Evolutionary conservation across 2,888 invertebrate species (phyloP), one percentile per base, ranked within the genome.

Genomic region (Agriotes lineatus): DNA sequence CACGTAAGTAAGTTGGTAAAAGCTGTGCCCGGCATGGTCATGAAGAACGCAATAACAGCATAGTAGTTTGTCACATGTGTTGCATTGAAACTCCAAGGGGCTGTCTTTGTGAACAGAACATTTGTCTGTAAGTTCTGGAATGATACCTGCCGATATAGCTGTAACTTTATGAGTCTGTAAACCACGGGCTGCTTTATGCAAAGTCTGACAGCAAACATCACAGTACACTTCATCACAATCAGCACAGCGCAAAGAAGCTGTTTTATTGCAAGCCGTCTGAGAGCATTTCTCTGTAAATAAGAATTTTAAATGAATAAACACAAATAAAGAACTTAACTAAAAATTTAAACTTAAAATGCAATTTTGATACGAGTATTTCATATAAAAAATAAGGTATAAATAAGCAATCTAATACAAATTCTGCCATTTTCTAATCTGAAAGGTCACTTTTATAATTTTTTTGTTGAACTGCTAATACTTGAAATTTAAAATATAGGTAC

Each of bases 21-120:
- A 75, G 0, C 71, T 68, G 72, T 87, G 87, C 0, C 77, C 78
- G 1, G 74, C 75, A 73, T 87, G 87, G 0, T 69, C 71, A 0
- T 76, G 70, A 4, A 86, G 35, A 59, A 82, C 77, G 69, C 87
- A 87, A 52, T 84, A 82, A n/a, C 84, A 81, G 66, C 87, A 88
- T 0, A 78, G 73, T 1, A 77, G 71, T 19, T 70, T 52, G n/a
- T 81, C 67, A 72, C 87, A 87, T 9, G 79, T 75, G 1, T 74
- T 76, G 69, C 87, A 88, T 65, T 78, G 81, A 74, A 85, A 84
- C 14, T 84, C 85, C 18, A 82, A 20, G 1, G 74, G 60, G 61
- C 79, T 74, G 1, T 73, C 69, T 2, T 70, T 44, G 74, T 86
- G 86, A 30, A 73, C 73, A 0, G 71, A 50, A 59, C 85, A 85